Conservation (phyloP, 64 coral and sea anemone genomes). For the Dendronephthya gigantea region DNA sequence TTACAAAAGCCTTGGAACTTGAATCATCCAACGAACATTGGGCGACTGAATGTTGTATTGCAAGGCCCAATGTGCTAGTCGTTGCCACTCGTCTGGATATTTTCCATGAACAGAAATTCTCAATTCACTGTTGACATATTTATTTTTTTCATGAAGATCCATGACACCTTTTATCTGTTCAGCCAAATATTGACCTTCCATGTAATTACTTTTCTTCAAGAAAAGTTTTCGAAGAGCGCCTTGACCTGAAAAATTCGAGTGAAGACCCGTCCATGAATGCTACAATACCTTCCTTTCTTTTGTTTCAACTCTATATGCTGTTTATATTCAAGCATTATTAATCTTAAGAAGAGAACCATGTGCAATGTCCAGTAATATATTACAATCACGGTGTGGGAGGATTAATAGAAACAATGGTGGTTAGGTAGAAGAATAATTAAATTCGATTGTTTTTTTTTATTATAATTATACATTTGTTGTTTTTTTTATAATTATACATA, state of each 20-base stretch:
- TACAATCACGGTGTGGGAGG: too few relatives aligned
- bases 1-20: slow-evolving; percentile 17
- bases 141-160: not conserved
- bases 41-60: not conserved
- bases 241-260: not conserved
- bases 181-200: not conserved
- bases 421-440: too few relatives aligned
- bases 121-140: not conserved
- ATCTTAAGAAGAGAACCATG: not conserved
- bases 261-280: too few relatives aligned
- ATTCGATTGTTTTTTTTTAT: too few relatives aligned
- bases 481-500: not conserved
- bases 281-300: too few relatives aligned
- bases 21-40: not conserved
- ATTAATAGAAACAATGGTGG: too few relatives aligned
- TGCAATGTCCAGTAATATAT: not conserved
- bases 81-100: not conserved
- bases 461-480: too few relatives aligned
- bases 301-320: too few relatives aligned
- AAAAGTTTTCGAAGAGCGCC: not conserved
- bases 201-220: not conserved
- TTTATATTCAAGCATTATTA: too few relatives aligned
- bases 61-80: not conserved
- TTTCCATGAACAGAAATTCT: not conserved
- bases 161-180: not conserved